These are phyloP conservation scores for Turdus rufiventris DNA, from an alignment of 2,113 vertebrate genomes.

Conservation along the genomic window DNA sequence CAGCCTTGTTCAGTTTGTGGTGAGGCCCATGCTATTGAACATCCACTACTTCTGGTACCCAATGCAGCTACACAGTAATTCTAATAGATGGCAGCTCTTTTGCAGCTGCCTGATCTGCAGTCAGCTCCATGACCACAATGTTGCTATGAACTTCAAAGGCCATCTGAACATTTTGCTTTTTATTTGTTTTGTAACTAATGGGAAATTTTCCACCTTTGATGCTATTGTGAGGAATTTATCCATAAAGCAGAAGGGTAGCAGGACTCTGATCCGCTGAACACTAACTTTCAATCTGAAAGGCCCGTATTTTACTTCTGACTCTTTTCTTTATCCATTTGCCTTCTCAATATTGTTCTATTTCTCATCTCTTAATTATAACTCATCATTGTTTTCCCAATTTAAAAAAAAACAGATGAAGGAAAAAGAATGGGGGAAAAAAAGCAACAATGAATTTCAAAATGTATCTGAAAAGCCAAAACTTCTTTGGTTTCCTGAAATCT, in stretches of 20 bases:
- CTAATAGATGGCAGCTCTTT: background rate
- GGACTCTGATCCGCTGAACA: background rate
- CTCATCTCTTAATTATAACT: background rate
- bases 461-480: conserved; percentile 15
- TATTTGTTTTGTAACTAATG: background rate
- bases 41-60: background rate
- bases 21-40: background rate
- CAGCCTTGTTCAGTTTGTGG: background rate
- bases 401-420: background rate
- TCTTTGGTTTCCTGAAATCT: conserved; percentile 1
- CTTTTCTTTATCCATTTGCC: background rate
- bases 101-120: background rate
- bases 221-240: background rate
- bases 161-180: background rate
- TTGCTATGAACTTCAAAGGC: background rate
- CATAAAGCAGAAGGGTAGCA: background rate
- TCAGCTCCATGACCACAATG: background rate
- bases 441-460: conserved; percentile 8
- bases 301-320: background rate
- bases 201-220: background rate
- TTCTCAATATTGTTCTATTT: background rate
- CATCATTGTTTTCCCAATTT: background rate
- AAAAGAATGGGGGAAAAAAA: background rate
- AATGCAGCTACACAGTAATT: background rate
- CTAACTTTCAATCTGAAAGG: background rate